Percentiles rank a stretch among this genome's conserved stretches.
These are phyloP conservation scores for Lanius collurio DNA, from an alignment of 2,113 vertebrate genomes.

Conservation along the genomic window DNA sequence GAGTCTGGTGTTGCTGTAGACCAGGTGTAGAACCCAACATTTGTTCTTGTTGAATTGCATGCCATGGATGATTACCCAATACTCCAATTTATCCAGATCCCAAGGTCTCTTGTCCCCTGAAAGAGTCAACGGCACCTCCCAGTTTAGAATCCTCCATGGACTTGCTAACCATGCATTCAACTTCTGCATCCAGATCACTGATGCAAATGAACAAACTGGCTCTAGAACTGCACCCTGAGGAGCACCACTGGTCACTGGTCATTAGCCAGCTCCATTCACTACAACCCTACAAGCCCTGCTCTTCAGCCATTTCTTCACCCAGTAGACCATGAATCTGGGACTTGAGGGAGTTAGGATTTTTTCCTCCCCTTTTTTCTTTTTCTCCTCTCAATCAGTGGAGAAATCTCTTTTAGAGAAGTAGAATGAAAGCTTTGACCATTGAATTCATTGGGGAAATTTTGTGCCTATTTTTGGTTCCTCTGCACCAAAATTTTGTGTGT, in stretches of 20 bases:
- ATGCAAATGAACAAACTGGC: background rate
- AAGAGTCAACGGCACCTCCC: background rate
- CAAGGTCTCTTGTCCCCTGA: background rate
- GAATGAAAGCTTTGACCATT: background rate
- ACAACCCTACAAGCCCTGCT: fast-evolving
- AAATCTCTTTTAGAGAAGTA: background rate
- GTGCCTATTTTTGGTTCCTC: background rate
- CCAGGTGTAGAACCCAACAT: background rate
- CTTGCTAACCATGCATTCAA: background rate
- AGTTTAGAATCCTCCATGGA: background rate
- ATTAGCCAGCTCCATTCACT: background rate
- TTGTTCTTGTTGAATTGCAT: background rate
- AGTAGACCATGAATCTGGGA: background rate
- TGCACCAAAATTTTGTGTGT: background rate
- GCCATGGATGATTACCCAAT: background rate
- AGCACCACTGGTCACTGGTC: background rate
- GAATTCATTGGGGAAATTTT: background rate
- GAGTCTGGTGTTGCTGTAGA: background rate
- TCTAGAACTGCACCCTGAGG: background rate
- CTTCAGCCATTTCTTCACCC: background rate
- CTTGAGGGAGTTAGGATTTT: background rate
- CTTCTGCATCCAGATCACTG: background rate
- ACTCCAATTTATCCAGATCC: background rate
- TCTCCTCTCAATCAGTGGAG: background rate
- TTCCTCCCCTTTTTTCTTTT: background rate